Evolutionary conservation across 2,888 invertebrate genomes (phyloP), one percentile per base, ranked within the genome.

Genomic region (Tineola bisselliella): DNA sequence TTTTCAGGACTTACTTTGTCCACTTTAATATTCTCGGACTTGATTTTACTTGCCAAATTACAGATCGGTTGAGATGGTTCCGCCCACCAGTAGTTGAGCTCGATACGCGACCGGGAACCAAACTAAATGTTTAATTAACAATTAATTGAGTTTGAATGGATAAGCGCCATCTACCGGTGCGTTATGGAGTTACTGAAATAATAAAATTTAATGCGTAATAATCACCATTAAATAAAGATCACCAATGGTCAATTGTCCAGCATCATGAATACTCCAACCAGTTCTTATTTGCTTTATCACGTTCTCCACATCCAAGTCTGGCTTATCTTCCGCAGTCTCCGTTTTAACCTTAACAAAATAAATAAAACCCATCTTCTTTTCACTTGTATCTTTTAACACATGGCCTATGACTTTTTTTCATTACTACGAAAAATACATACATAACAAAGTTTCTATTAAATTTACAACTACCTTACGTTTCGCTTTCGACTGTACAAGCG

Each of bases 191-290:
- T n/a, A n/a, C n/a, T n/a, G n/a, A n/a, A n/a, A n/a, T n/a, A n/a
- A n/a, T n/a, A n/a, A n/a, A n/a, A n/a, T n/a, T n/a, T n/a, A n/a
- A n/a, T n/a, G n/a, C n/a, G n/a, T n/a, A 25, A 6, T 6, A 25
- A 4, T 84, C 71, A 94, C 93, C 91, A 97, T 95, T 59, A 97
- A 88, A 80, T 96, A 97, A 62, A 97, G 80, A 80, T 98, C 97
- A 0, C 97, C 97, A 31, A 98, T 89, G 4, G 95, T 95, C 48
- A 97, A 89, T 33, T 93, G 92, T 8, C 93, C 93, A 0, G 93
- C 91, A 71, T 92, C 93, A 13, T 89, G 82, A 8, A 89, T 73
- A 61, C 93, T 95, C 96, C 97, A 97, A 0, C 97, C 97, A 63
- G 84, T 81, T 63, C 83, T 76, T 13, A 91, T 86, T 72, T 88